Percentiles rank a stretch among this genome's conserved stretches.
Evolutionary conservation across 2,888 invertebrate species (phyloP).

Genomic region (Leucania comma): DNA sequence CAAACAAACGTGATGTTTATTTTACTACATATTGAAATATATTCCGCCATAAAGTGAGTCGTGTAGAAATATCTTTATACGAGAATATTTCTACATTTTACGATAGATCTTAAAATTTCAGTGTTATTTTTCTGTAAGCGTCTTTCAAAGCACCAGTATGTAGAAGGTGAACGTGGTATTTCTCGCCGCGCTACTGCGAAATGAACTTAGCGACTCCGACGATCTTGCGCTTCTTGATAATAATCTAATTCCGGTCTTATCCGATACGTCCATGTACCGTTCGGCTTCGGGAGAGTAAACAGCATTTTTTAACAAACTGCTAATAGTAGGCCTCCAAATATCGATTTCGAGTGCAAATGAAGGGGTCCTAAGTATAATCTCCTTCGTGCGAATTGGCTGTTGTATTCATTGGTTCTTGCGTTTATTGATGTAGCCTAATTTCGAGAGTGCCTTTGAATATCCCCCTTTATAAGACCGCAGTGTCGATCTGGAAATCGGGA

Average conservation of each 20-base stretch:
- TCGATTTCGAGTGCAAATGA: slow-evolving; percentile 33
- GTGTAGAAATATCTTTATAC: slow-evolving; percentile 15
- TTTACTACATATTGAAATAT: slow-evolving; percentile 35
- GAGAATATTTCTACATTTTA: slow-evolving; percentile 34
- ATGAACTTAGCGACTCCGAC: slow-evolving; percentile 49
- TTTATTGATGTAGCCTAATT: slow-evolving; percentile 47
- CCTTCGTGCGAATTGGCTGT: slow-evolving; percentile 34
- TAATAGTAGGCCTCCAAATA: slow-evolving; percentile 37
- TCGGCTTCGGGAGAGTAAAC: slow-evolving; percentile 45
- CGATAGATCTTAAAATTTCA: slow-evolving; percentile 34
- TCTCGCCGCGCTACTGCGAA: slow-evolving; percentile 34
- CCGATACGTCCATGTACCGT: slow-evolving; percentile 61
- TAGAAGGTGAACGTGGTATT: slow-evolving; percentile 36
- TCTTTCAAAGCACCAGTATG: slow-evolving; percentile 21
- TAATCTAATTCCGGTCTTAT: slow-evolving; percentile 62
- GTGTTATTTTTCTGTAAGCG: slow-evolving; percentile 20
- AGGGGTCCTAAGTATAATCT: slow-evolving; percentile 19
- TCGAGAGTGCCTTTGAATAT: slow-evolving; percentile 36
- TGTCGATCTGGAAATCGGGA: slow-evolving; percentile 42
- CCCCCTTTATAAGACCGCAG: slow-evolving; percentile 26
- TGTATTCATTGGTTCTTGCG: slow-evolving; percentile 35
- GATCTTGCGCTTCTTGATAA: slow-evolving; percentile 55
- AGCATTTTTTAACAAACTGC: slow-evolving; percentile 54
- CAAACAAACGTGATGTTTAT: slow-evolving; percentile 18
- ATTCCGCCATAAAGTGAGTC: slow-evolving; percentile 27